Base-by-base conservation (phyloP, 2,888 invertebrate species). In the Orchesella flavescens region DNA sequence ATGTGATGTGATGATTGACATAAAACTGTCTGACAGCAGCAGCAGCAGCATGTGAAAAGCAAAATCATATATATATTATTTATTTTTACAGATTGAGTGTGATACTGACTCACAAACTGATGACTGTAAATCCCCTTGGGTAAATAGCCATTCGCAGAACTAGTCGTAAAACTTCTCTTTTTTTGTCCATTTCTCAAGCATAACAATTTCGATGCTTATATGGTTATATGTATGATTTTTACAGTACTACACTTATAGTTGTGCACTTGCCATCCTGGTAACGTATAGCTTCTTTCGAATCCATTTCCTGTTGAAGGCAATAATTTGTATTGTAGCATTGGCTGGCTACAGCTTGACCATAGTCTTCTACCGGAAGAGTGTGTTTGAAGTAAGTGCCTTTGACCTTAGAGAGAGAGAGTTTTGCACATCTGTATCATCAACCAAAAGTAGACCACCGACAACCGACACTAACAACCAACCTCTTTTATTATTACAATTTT, bases 281-380 rank as follows among this genome's bases (percentile, higher is more conserved):
- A 94, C 94, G 87, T 96, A 96, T 88, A 91, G 96, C 9, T 97
- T 97, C 90, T 93, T 97, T 74, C 93, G 96, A 89, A 94, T 97
- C 24, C 95, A 96, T 86, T 95, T 95, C 89, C 92, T 95, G 87
- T 91, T 97, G 71, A 97, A 97, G 91, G 92, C 96, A 88, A 88
- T 93, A 0, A 92, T 95, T 71, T 95, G 94, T 21, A 90, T 93
- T 0, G 89, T 92, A 0, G 93, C 95, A 89, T 92, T 94, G 0
- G 88, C 91, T 0, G 91, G 93, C 84, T 96, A 95, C 89, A 91
- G 93, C 0, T 93, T 92, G 90, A 92, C 94, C 71, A 93, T 95
- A n/a, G 93, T 94, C 90, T 91, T 92, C 69, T 91, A 93, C 46
- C 93, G 93, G 88, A 91, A 90, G 2, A 89, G 90, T 15, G 89